phyloP scores from a whole-genome alignment of 2,797 vertebrate genomes.

The Ispidina picta region DNA sequence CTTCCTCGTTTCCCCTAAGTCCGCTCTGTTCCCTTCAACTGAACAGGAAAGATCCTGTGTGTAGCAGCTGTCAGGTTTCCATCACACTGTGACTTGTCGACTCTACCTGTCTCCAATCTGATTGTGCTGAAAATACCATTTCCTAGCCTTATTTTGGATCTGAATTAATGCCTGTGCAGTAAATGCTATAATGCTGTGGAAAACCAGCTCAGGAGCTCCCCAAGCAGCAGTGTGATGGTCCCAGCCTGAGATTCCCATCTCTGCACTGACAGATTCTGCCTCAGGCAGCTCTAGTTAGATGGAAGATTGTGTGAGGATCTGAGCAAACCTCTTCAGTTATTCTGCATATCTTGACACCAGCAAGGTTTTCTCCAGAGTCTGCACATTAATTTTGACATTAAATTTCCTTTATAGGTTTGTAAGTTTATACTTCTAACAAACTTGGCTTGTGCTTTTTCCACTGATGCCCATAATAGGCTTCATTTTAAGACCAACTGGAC shows the following conservation, averaged over 20 bases:
- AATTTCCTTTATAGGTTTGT: slow-evolving; percentile 4
- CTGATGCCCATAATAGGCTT: neutral
- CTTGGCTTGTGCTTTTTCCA: neutral
- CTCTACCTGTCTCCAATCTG: neutral
- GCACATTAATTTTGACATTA: slow-evolving; percentile 8
- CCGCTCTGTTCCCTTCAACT: neutral
- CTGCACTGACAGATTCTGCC: neutral
- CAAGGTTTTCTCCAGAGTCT: neutral
- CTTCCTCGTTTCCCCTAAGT: neutral
- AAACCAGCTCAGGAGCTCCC: neutral
- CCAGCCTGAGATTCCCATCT: neutral
- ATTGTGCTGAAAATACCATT: neutral
- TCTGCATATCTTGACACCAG: slow-evolving; percentile 1
- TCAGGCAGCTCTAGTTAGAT: neutral
- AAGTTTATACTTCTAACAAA: neutral
- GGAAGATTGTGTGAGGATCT: neutral
- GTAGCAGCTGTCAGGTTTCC: neutral
- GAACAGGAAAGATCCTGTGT: neutral
- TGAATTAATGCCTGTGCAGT: neutral
- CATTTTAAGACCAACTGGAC: neutral
- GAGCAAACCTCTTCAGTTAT: neutral
- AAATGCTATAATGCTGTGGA: neutral
- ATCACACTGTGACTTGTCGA: neutral
- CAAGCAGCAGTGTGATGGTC: neutral
- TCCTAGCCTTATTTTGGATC: neutral